Percentiles rank a stretch among this genome's conserved stretches.
These are phyloP conservation scores for Paraescarpia echinospica DNA, from an alignment of 1,140 invertebrate species.

Conservation along the genomic window DNA sequence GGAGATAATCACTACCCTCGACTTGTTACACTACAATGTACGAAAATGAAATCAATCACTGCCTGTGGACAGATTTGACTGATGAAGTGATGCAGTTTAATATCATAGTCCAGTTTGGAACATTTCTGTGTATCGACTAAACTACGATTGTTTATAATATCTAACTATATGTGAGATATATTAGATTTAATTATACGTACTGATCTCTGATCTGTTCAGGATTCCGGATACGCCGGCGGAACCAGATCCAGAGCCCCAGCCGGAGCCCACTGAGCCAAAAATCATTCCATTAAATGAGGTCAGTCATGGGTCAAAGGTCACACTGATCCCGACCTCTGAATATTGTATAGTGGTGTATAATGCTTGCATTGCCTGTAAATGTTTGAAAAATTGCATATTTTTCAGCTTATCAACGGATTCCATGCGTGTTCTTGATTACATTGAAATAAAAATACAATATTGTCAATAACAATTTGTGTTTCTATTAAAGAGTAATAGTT, in stretches of 20 bases:
- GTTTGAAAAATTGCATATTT: slow-evolving; percentile 22
- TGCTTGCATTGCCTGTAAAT: no score
- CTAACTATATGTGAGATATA: no score
- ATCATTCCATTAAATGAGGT: slow-evolving; percentile 86
- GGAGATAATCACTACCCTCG: slow-evolving; percentile 37
- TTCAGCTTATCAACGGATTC: slow-evolving; percentile 8
- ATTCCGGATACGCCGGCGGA: slow-evolving; percentile 84
- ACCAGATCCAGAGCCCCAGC: slow-evolving; percentile 77
- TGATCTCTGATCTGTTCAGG: slow-evolving; percentile 39
- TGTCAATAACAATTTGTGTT: no score
- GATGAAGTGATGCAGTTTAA: not conserved
- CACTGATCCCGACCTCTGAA: no score
- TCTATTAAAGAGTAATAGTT: no score
- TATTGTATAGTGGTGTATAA: no score
- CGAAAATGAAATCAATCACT: no score
- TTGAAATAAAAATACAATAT: no score
- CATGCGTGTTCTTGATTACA: no score
- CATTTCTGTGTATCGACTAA: slow-evolving; percentile 21
- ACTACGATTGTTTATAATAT: no score
- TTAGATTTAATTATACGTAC: not conserved
- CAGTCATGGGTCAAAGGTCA: slow-evolving; percentile 58
- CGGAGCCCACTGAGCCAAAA: slow-evolving; percentile 71
- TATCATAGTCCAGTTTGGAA: not conserved
- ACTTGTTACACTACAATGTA: slow-evolving; percentile 31
- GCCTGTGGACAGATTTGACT: not conserved